Base-by-base conservation (phyloP, 2,888 invertebrate species). In the Dyspetes luteomarginatus region DNA sequence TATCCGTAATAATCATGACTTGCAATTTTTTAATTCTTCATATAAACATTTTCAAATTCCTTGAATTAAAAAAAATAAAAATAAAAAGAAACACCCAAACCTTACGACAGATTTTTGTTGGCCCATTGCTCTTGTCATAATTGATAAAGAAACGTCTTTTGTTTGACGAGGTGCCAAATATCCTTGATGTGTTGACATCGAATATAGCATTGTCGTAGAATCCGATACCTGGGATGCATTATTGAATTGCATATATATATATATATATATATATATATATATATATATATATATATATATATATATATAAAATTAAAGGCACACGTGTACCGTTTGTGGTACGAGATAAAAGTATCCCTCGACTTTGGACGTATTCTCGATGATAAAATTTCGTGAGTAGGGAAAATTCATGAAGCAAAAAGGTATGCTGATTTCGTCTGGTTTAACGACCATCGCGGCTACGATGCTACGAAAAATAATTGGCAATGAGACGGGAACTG, bases 331-430 rank as follows among this genome's bases (percentile, higher is more conserved):
- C 88, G 90, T 82, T 75, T 91, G 90, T 19, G 92, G 92, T 24
- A 90, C 80, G 15, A 93, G 78, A 48, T 90, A 91, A 81, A 93
- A 93, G 86, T 92, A 93, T 52, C 94, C 95, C 82, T 92, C 92
- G 82, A 93, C 91, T 30, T 93, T 92, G 26, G 92, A 91, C 1
- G 92, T 90, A 76, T 94, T 94, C 4, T 89, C 88, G 9, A 95
- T 85, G 5, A 85, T 86, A 43, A 95, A 90, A n/a, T 92, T 92
- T 56, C 93, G 88, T 15, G 91, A 89, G 82, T 95, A 95, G 0
- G 93, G 90, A 81, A 92, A 94, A 84, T 94, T 93, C 17, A 95
- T 85, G 85, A 95, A 95, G 85, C 94, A 94, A 68, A 94, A 94
- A 81, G 93, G 91, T 50, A 95, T 88, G 17, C 91, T 92, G 7